phyloP scores from a whole-genome alignment of 2,797 vertebrate species.

The Pangasius macronema region DNA sequence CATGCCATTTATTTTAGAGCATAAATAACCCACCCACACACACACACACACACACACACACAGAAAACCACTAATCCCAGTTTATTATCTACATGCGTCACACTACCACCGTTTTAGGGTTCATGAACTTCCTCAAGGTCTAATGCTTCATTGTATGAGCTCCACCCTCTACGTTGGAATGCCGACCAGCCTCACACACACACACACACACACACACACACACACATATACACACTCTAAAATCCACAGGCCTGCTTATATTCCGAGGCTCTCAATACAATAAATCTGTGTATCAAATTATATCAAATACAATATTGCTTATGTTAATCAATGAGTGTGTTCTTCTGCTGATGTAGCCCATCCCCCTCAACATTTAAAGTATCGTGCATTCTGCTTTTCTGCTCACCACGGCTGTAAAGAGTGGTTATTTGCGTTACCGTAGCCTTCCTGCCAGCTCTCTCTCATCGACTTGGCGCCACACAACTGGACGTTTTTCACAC shows the following conservation, averaged over 20 bases:
- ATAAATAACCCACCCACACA: not conserved
- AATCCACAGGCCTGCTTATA: not conserved
- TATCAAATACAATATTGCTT: not conserved
- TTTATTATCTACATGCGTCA: conserved; percentile 17
- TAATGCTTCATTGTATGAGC: conserved; percentile 17
- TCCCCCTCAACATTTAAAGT: not conserved
- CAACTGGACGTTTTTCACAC: not conserved
- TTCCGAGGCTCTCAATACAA: not conserved
- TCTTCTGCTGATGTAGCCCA: no score
- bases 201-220: not conserved
- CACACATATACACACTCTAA: not conserved
- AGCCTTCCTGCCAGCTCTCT: not conserved
- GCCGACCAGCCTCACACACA: conserved; percentile 5
- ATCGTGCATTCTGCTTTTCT: not conserved
- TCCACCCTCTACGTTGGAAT: conserved; percentile 1
- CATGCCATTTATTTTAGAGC: not conserved
- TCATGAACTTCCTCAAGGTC: conserved; percentile 20
- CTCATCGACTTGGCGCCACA: not conserved
- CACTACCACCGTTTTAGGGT: conserved; percentile 16
- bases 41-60: conserved; percentile 36
- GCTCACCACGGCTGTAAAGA: not conserved
- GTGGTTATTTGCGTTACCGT: not conserved
- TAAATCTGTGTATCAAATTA: not conserved
- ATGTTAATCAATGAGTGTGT: not conserved
- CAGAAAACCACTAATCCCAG: conserved; percentile 15